phyloP scores from a whole-genome alignment of 2,888 invertebrate genomes.

The Ceriagrion tenellum region DNA sequence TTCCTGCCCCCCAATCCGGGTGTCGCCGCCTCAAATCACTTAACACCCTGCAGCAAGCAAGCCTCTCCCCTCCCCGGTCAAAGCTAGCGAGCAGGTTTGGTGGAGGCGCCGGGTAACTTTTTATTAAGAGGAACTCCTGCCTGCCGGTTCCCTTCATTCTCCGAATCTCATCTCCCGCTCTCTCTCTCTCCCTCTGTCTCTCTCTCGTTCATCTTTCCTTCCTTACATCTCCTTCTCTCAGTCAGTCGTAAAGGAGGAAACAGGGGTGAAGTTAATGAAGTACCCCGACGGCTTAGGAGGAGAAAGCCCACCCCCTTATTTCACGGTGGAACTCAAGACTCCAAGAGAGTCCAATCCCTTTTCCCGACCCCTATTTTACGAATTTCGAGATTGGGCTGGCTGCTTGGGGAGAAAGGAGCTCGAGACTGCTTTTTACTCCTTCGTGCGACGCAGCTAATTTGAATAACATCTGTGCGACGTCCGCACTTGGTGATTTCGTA shows the following conservation, averaged over 20 bases:
- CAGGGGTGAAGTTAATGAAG: neutral
- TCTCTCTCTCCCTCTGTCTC: neutral
- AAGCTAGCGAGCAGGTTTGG: neutral
- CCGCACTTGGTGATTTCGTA: no score
- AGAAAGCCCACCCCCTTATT: neutral
- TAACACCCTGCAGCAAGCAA: neutral
- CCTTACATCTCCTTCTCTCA: neutral
- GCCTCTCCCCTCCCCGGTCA: neutral
- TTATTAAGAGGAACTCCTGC: neutral
- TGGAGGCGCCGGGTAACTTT: neutral
- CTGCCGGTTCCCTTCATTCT: neutral
- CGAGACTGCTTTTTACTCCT: neutral
- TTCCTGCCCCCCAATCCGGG: neutral
- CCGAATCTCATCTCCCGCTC: neutral
- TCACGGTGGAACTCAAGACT: no score
- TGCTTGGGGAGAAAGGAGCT: neutral
- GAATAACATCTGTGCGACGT: slow-evolving; percentile 41
- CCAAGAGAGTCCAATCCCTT: neutral
- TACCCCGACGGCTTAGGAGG: neutral
- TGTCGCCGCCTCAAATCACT: neutral
- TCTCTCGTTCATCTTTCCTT: neutral
- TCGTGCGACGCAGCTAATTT: neutral
- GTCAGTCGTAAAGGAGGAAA: neutral
- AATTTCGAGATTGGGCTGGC: neutral
- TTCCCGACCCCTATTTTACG: neutral